Percentiles rank a stretch among this genome's conserved stretches.
phyloP scores from a whole-genome alignment of 2,797 vertebrate species.

The Anomalospiza imberbis region DNA sequence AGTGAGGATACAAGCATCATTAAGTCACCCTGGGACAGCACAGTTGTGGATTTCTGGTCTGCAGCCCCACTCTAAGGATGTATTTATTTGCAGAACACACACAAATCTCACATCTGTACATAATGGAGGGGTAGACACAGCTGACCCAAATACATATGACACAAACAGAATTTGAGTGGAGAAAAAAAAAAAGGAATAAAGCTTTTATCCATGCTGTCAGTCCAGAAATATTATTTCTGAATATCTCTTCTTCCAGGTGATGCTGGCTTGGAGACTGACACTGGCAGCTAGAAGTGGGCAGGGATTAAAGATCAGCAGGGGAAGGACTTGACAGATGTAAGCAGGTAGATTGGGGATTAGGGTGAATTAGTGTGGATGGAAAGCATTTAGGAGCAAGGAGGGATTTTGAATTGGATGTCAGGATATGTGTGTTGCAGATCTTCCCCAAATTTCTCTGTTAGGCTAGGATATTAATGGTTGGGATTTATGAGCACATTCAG shows the following conservation, averaged over 20 bases:
- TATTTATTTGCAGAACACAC: background rate
- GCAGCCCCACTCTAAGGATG: background rate
- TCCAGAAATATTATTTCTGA: background rate
- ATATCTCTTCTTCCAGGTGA: background rate
- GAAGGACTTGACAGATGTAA: background rate
- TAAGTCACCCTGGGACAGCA: background rate
- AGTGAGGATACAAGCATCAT: background rate
- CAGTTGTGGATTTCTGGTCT: background rate
- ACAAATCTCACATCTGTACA: background rate
- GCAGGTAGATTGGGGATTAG: constrained; percentile 26
- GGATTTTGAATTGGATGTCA: background rate
- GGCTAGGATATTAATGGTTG: background rate
- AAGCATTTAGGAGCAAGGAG: background rate
- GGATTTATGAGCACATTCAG: background rate
- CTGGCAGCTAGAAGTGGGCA: background rate
- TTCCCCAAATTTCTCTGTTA: background rate
- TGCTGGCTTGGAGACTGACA: background rate
- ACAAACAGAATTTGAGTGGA: background rate
- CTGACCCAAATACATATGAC: background rate
- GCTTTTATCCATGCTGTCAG: background rate
- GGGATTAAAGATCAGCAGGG: constrained; percentile 8
- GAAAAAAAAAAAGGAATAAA: background rate
- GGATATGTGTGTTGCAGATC: fast-evolving
- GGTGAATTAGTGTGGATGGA: background rate
- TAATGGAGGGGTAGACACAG: background rate